These are phyloP conservation scores for Illadopsis cleaveri DNA, from an alignment of 2,113 vertebrate genomes.

Conservation along the genomic window DNA sequence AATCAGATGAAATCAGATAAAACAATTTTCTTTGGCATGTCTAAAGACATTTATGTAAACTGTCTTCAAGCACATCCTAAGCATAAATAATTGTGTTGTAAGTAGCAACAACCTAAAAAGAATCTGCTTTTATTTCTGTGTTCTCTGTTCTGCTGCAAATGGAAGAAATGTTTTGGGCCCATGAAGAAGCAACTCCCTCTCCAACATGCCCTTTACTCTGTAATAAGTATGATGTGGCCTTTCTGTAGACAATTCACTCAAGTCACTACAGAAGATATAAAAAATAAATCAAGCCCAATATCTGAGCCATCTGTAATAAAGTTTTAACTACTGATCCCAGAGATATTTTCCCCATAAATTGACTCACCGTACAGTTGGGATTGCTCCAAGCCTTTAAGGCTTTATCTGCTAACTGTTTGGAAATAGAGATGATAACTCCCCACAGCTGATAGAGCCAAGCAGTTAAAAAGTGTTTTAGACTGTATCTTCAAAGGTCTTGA, in stretches of 20 bases:
- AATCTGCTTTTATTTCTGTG: not conserved
- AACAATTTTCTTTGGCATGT: not conserved
- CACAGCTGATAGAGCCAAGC: not conserved
- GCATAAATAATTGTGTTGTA: not conserved
- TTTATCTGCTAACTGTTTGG: constrained; percentile 10
- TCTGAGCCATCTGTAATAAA: constrained; percentile 37
- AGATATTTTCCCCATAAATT: constrained; percentile 40
- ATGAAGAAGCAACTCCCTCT: not conserved
- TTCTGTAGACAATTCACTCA: constrained; percentile 23
- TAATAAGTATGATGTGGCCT: not conserved
- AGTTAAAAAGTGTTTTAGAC: constrained; percentile 31
- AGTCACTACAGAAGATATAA: not conserved
- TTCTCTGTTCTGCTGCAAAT: not conserved
- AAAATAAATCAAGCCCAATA: constrained; percentile 45
- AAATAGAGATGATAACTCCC: constrained; percentile 21
- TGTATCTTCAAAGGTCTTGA: not conserved
- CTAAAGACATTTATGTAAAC: not conserved
- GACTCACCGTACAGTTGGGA: not conserved
- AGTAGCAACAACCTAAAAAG: not conserved
- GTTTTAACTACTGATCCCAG: constrained; percentile 47
- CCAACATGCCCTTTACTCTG: not conserved
- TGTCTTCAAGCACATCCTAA: not conserved
- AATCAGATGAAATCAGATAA: not conserved
- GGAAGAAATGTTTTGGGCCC: not conserved
- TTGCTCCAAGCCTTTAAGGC: constrained; percentile 32